Conservation (phyloP, 53 echinoderm and acorn worm genomes). For the Pentamera pediparva region DNA sequence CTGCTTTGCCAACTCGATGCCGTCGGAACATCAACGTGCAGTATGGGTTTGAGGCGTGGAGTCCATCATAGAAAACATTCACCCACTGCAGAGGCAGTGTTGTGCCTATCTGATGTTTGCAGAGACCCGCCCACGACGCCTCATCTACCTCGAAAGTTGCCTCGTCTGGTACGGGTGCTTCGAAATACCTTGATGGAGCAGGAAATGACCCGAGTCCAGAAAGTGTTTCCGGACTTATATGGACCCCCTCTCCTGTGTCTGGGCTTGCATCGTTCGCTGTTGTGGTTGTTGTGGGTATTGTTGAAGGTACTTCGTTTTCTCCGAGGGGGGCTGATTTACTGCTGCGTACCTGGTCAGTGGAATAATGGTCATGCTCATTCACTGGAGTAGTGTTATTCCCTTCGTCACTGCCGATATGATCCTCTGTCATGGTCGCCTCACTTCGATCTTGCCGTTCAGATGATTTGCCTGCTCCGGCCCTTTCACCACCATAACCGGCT, state of each 20-base stretch:
- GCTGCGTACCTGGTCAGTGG: neutral
- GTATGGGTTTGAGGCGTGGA: neutral
- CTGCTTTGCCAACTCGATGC: neutral
- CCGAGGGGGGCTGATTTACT: no score
- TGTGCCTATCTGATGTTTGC: neutral
- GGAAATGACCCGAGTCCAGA: neutral
- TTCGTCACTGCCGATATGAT: no score
- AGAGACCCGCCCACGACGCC: neutral
- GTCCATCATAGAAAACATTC: neutral
- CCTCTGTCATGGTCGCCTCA: no score
- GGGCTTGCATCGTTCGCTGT: no score
- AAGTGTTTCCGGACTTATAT: neutral
- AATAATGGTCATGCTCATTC: neutral
- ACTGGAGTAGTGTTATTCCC: neutral
- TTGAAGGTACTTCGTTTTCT: no score
- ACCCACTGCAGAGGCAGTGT: conserved; percentile 2
- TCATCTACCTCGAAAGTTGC: neutral
- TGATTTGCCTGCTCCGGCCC: neutral
- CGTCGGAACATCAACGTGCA: conserved; percentile 8
- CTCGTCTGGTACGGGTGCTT: neutral
- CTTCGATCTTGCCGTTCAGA: neutral
- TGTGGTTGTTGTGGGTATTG: no score
- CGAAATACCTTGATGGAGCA: neutral
- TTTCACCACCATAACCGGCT: neutral
- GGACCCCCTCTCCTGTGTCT: no score